Conservation (phyloP, 2,797 vertebrate genomes). For the Acanthurus leucopareius region DNA sequence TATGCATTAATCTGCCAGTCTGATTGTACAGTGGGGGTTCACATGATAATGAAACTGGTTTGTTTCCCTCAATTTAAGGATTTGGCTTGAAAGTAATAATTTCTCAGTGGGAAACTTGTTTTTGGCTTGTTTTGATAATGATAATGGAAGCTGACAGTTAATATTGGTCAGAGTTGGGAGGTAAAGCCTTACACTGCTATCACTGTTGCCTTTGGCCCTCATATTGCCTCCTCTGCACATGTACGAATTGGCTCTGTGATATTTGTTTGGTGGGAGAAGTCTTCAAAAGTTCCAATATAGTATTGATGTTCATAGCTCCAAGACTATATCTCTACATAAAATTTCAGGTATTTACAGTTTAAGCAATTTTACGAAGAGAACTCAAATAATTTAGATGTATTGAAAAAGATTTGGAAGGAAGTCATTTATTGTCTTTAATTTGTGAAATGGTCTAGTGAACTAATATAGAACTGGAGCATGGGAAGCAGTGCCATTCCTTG, state of each 20-base stretch:
- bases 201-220: conserved; percentile 76
- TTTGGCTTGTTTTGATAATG: conserved; percentile 18
- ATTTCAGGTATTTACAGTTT: conserved; percentile 13
- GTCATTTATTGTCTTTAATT: conserved; percentile 11
- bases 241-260: background rate
- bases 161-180: conserved; percentile 35
- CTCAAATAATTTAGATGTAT: conserved; percentile 14
- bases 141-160: conserved; percentile 18
- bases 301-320: background rate
- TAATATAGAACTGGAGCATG: background rate
- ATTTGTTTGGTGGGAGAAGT: background rate
- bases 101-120: conserved; percentile 12
- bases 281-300: background rate
- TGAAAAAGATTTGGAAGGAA: conserved; percentile 9
- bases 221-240: conserved; percentile 46
- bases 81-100: background rate
- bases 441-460: conserved; percentile 9
- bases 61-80: conserved; percentile 24
- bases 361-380: conserved; percentile 25
- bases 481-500: conserved; percentile 8
- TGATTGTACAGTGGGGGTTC: conserved; percentile 23
- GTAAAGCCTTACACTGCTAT: conserved; percentile 75
- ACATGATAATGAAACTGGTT: background rate
- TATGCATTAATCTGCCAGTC: conserved; percentile 54
- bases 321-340: background rate